Base-by-base conservation (phyloP, 2,113 vertebrate genomes). In the Vidua chalybeata region DNA sequence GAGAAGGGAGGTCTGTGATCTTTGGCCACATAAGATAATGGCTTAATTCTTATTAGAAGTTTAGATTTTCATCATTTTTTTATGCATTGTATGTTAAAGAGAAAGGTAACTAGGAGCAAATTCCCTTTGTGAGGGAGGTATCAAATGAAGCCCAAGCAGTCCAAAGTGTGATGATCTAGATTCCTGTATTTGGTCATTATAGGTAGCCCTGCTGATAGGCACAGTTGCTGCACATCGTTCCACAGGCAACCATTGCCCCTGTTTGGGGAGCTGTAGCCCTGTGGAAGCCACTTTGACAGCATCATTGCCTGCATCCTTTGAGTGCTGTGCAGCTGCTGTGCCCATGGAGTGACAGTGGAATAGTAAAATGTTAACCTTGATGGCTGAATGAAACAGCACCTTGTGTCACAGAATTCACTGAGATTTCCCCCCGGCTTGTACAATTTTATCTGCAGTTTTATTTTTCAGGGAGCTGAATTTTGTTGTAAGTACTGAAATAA, bases 381-480 rank as follows among this genome's bases (percentile, higher is more conserved):
- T 72, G 49, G 49, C 55, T 56, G 76, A 43, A 31, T 3, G 68
- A 49, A 24, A 43, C 35, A 46, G 61, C 0, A 5, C 37, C 56
- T 68, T 79, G 37, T 0, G 2, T 10, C 54, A 11, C 5, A 5
- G 78, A 64, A 66, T 37, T 79, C 45, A 18, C 21, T 46, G 66
- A 52, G 31, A 37, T 84, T 82, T 85, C 58, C 84, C 33, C 31
- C 26, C 2, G 21, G 13, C 54, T 68, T 78, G 39, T 52, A 62
- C 66, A 59, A 66, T 82, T 51, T 43, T 49, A 17, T 54, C 39
- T 66, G 63, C 27, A 23, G 37, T 59, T 91, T 84, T 62, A 52
- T 69, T 94, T 69, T 90, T 80, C 54, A 62, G 62, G 71, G 68
- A 37, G 59, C 15, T 80, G 39, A 83, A 58, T 91, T 96, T 91